phyloP scores from a whole-genome alignment of 2,888 invertebrate genomes.

The Blera fallax region DNA sequence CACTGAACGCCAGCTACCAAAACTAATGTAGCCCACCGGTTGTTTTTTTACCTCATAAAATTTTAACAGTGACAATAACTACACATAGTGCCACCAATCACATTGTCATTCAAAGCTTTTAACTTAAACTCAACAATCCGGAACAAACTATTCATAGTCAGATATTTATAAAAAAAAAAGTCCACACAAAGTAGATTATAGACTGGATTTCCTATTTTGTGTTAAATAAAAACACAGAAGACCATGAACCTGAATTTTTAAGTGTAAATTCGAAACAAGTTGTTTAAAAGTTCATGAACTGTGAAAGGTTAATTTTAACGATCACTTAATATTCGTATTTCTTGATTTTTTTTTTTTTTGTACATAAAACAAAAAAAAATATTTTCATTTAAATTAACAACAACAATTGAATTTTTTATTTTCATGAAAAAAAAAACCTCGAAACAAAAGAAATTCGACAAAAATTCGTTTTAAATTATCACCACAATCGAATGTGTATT shows the following conservation, averaged over 20 bases:
- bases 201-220: conserved; percentile 20
- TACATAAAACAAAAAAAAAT: neutral
- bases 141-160: conserved; percentile 38
- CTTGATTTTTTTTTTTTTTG: neutral
- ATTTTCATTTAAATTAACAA: conserved; percentile 37
- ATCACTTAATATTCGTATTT: conserved; percentile 36
- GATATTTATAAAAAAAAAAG: neutral
- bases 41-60: conserved; percentile 9
- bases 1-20: neutral
- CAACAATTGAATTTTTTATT: conserved; percentile 27
- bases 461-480: conserved; percentile 45
- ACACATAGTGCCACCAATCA: neutral
- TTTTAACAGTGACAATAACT: neutral
- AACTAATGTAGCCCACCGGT: neutral
- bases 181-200: neutral
- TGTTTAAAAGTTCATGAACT: conserved; percentile 59
- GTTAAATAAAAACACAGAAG: conserved; percentile 23
- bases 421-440: neutral
- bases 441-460: conserved; percentile 42
- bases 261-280: conserved; percentile 45
- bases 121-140: conserved; percentile 26
- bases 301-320: conserved; percentile 52
- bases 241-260: conserved; percentile 38
- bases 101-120: conserved; percentile 18
- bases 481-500: conserved; percentile 19